Evolutionary conservation across 2,888 invertebrate species (phyloP).

Genomic region (Meta bourneti): DNA sequence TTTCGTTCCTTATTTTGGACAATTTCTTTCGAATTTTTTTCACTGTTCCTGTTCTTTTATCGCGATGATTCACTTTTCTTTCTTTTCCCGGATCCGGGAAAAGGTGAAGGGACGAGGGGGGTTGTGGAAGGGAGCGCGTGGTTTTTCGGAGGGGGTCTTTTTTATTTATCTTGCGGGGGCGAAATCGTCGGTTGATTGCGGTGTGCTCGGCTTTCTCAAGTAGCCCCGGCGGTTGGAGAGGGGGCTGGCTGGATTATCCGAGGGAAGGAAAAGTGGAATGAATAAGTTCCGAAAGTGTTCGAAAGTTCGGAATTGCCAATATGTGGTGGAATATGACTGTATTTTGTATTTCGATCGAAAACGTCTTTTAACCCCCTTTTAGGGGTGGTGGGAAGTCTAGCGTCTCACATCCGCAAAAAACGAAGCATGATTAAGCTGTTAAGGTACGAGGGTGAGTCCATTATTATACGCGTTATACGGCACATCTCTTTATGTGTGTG

Average conservation of each 20-base stretch:
- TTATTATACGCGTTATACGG: no score
- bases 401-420: no score
- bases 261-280: neutral
- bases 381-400: no score
- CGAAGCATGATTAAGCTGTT: no score
- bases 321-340: neutral
- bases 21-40: conserved; percentile 7
- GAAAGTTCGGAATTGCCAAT: neutral
- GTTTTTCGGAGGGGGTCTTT: neutral
- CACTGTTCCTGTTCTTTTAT: neutral
- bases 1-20: conserved; percentile 34
- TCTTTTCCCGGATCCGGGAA: neutral
- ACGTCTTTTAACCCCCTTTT: no score
- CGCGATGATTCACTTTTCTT: conserved; percentile 18
- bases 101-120: neutral
- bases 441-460: no score
- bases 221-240: neutral
- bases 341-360: neutral
- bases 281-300: neutral
- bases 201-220: conserved; percentile 6
- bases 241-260: neutral
- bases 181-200: conserved; percentile 29
- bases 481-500: no score
- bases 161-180: conserved; percentile 3
- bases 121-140: neutral